Percentiles rank a stretch among this genome's conserved stretches.
Evolutionary conservation across 1,140 invertebrate genomes (phyloP).

Genomic region (Apis cerana): DNA sequence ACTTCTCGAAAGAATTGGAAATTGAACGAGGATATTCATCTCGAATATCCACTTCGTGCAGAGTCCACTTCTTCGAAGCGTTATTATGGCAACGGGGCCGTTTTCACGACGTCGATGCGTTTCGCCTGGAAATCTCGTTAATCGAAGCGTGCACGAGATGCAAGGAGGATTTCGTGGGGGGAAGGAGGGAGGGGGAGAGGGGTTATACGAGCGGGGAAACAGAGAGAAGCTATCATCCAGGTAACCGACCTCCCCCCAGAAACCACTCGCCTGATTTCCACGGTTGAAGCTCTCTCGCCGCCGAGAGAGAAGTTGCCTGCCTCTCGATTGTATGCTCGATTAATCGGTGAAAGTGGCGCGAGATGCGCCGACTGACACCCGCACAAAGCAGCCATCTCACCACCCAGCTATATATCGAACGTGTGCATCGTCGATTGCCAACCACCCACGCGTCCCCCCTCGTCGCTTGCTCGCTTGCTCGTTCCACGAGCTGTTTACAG

Average conservation of each 20-base stretch:
- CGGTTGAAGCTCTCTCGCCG: conserved; percentile 30
- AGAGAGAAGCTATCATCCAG: too few species aligned
- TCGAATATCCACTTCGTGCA: too few species aligned
- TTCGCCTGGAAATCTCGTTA: too few species aligned
- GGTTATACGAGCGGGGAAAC: too few species aligned
- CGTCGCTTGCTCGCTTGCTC: background rate
- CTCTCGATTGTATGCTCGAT: conserved; percentile 30
- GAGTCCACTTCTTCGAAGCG: too few species aligned
- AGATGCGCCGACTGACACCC: conserved; percentile 30
- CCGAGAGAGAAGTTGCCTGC: background rate
- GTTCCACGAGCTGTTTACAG: conserved; percentile 6
- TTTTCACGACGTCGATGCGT: background rate
- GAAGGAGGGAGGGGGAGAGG: too few species aligned
- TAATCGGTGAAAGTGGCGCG: conserved; percentile 55
- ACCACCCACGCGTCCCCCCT: conserved; percentile 16
- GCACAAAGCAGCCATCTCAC: background rate
- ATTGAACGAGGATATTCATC: too few species aligned
- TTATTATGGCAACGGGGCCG: background rate
- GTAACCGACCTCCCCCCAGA: too few species aligned
- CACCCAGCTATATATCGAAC: conserved; percentile 48
- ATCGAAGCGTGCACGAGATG: too few species aligned
- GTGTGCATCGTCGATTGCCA: conserved; percentile 46
- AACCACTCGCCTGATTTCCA: conserved; percentile 20
- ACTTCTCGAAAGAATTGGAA: too few species aligned
- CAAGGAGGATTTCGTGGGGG: too few species aligned